Percentiles rank a stretch among this genome's conserved stretches.
Conservation (phyloP, 2,797 vertebrate species). For the Poecile montanus region DNA sequence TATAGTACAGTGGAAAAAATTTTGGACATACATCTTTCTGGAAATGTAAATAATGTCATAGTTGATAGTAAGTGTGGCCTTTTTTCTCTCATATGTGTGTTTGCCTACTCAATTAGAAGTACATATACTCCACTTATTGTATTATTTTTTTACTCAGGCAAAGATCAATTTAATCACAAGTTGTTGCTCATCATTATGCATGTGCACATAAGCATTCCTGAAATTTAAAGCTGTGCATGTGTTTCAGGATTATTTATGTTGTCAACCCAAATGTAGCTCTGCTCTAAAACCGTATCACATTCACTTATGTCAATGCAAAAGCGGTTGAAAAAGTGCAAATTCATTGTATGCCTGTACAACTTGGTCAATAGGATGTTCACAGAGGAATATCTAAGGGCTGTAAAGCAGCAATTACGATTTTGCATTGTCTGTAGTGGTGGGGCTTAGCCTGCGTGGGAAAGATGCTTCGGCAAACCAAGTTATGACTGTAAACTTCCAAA, state of each 20-base stretch:
- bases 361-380: background rate
- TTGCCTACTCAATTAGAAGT: background rate
- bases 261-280: background rate
- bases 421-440: background rate
- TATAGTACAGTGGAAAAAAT: background rate
- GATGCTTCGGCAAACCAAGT: background rate
- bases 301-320: background rate
- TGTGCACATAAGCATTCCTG: background rate
- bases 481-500: background rate
- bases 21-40: background rate
- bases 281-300: background rate
- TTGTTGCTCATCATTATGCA: background rate
- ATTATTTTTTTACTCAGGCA: background rate
- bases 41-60: background rate
- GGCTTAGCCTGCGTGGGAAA: background rate
- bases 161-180: background rate
- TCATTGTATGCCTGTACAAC: background rate
- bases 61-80: background rate
- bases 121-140: background rate
- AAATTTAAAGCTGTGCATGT: background rate
- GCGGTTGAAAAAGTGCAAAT: background rate
- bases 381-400: background rate
- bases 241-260: background rate
- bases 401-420: background rate
- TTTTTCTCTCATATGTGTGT: background rate